Evolutionary conservation across 2,888 invertebrate species (phyloP), one percentile per base, ranked within the genome.

Genomic region (Hirtodrosophila duncani): DNA sequence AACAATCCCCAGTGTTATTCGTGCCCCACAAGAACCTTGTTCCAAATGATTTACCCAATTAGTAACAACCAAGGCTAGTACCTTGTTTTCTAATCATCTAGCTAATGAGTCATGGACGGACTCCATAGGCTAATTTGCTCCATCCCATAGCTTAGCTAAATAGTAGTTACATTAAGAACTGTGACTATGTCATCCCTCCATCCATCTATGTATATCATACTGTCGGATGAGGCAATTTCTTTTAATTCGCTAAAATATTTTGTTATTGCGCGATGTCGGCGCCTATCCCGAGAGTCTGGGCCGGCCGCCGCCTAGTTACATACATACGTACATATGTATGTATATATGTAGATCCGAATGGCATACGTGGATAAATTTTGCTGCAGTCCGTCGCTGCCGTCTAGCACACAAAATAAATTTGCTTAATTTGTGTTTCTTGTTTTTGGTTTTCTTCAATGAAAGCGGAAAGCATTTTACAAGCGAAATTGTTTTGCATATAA

Each of bases 211-310:
- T 37, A 10, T 31, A 56, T 56, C 45, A 59, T 27, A 31, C 46
- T 51, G 68, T 74, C 72, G 72, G 72, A 74, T 75, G 72, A 66
- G 59, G 63, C 80, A 74, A 80, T 80, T 80, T 74, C 74, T 80
- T 79, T 74, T 80, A 74, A 74, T 74, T 74, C 53, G 74, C 80
- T 74, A 63, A 77, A 72, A 79, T 67, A 64, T 57, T 63, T 58
- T 74, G 74, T 77, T 74, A 63, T 69, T 74, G 66, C 49, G 31
- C 53, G 41, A 41, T 27, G 60, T 36, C 39, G 63, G 37, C 46
- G 37, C 18, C 46, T 45, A 16, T 9, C 11, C 27, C 11, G 10
- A n/a, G n/a, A n/a, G n/a, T n/a, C n/a, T n/a, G n/a, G n/a, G n/a
- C n/a, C n/a, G 14, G 23, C 7, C 9, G 36, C 31, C 23, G 31